Base-by-base conservation (phyloP, 2,113 vertebrate genomes). In the Cyanoderma ruficeps region DNA sequence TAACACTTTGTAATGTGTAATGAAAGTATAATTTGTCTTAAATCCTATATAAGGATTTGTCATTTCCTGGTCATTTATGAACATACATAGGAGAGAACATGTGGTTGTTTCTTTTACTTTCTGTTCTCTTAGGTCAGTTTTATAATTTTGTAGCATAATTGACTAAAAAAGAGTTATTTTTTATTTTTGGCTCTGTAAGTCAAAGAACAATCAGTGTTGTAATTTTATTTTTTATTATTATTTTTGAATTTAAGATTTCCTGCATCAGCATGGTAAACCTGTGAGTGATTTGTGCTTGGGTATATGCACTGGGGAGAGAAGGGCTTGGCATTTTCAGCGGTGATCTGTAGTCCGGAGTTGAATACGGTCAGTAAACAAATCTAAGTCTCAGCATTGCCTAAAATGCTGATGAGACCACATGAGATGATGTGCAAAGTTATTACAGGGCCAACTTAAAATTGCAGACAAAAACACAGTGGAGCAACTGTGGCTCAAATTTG, bases 21-120 rank as follows among this genome's bases (percentile, higher is more conserved):
- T 47, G 8, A 17, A 69, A 49, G 2, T 14, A 4, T 72, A 4
- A 44, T 76, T 89, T 63, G 18, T 18, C 11, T 83, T 80, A 41
- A 86, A 89, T 31, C 4, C 11, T 47, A 5, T 41, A 4, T 28
- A 83, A 89, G 25, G 44, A 31, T n/a, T 81, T 81, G 35, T 9
- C 27, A 56, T 64, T 72, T 83, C 24, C 4, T 19, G 7, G 16
- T 63, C 10, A 11, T 67, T 65, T 80, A 37, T 69, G 56, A 46
- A 39, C 2, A n/a, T 7, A 23, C 2, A 1, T 4, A 30, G 7
- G 24, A 79, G 6, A 79, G 16, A 76, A 50, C 0, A 10, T 9
- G 5, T 30, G 24, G 7, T 2, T 1, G 18, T 11, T 35, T 52
- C n/a, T 47, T 69, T 42, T 4, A 27, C 8, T 57, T 37, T 49